phyloP scores from a whole-genome alignment of 2,888 invertebrate genomes.

The Cerastis rubricosa region DNA sequence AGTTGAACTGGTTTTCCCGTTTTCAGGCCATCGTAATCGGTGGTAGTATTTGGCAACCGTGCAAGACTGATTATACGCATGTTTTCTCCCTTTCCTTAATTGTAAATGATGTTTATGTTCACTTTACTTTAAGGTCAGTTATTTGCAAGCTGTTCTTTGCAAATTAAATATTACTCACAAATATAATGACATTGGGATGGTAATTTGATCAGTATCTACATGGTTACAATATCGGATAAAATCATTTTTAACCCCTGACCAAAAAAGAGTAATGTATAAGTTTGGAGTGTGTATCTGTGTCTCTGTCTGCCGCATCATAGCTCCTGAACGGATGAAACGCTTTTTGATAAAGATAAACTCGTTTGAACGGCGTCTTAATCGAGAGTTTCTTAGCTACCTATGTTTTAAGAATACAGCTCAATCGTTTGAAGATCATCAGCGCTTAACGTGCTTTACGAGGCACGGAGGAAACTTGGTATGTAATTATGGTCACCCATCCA shows the following conservation, averaged over 20 bases:
- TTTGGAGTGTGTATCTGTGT: background rate
- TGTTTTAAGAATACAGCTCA: background rate
- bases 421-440: background rate
- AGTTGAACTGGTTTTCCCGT: constrained; percentile 14
- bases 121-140: background rate
- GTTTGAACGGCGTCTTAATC: background rate
- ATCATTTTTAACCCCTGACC: background rate
- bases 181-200: background rate
- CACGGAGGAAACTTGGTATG: no score
- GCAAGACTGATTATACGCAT: background rate
- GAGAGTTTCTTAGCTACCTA: background rate
- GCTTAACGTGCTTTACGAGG: no score
- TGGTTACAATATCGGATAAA: background rate
- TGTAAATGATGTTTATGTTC: background rate
- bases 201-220: background rate
- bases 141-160: background rate
- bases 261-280: background rate
- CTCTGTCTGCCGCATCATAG: background rate
- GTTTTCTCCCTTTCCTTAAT: background rate
- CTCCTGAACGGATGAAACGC: background rate
- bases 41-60: background rate
- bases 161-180: background rate
- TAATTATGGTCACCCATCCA: no score
- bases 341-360: no score
- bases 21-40: constrained; percentile 12